A percentile compares a stretch with the other conserved stretches of the same genome.
Evolutionary conservation across 2,113 vertebrate genomes (phyloP).

Genomic region (Centropristis striata): DNA sequence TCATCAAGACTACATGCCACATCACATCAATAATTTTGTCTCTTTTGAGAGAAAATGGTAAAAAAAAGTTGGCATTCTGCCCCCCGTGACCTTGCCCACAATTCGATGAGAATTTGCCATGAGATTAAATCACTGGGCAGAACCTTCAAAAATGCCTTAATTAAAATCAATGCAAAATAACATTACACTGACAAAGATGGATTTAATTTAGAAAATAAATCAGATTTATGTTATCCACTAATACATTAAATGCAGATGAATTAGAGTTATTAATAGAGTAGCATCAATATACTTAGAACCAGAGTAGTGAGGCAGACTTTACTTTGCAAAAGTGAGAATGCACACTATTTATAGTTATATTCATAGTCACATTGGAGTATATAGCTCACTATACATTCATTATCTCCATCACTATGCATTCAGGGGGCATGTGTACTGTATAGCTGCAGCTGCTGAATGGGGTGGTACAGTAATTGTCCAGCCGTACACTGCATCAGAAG

Average conservation of each 20-base stretch:
- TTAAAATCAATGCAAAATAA: constrained; percentile 13
- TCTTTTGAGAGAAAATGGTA: constrained; percentile 25
- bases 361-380: neutral
- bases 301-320: neutral
- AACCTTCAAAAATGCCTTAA: neutral
- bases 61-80: constrained; percentile 10
- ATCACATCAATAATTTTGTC: constrained; percentile 24
- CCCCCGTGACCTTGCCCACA: neutral
- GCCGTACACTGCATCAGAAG: constrained; percentile 41
- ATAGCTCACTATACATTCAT: constrained; percentile 14
- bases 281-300: neutral
- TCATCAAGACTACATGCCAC: constrained; percentile 52
- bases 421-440: constrained; percentile 8
- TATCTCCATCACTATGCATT: constrained; percentile 51
- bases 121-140: constrained; percentile 15
- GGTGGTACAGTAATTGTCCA: constrained; percentile 52
- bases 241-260: neutral
- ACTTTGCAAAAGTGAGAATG: neutral
- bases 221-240: neutral
- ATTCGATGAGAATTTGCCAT: constrained; percentile 1
- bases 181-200: constrained; percentile 1
- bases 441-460: constrained; percentile 62
- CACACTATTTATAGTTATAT: neutral
- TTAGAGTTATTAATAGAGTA: neutral
- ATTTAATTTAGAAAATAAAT: neutral